These are phyloP conservation scores for Agrotis puta DNA, from an alignment of 2,888 invertebrate species.

Conservation along the genomic window DNA sequence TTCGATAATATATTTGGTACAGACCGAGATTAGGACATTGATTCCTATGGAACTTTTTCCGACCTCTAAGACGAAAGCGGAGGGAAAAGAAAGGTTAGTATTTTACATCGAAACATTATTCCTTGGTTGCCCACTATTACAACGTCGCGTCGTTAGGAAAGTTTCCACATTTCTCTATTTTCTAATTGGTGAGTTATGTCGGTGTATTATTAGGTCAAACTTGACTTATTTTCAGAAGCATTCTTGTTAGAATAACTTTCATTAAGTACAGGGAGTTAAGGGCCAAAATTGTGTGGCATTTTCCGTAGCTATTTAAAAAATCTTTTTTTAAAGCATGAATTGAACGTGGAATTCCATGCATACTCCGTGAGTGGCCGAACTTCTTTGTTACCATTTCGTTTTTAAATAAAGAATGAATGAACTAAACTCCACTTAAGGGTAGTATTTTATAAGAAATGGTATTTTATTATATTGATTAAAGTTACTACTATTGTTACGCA, in stretches of 20 bases:
- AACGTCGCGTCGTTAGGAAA: constrained; percentile 25
- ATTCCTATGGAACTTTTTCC: neutral
- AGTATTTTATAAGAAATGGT: neutral
- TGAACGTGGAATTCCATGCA: constrained; percentile 30
- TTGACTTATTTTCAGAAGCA: constrained; percentile 29
- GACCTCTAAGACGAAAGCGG: neutral
- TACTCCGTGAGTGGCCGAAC: constrained; percentile 6
- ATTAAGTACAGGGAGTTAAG: neutral
- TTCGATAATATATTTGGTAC: neutral
- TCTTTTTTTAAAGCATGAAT: constrained; percentile 12
- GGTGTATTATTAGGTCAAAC: constrained; percentile 51
- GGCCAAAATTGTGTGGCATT: constrained; percentile 17
- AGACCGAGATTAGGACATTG: too few species aligned
- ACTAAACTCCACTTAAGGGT: too few species aligned
- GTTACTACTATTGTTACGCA: too few species aligned
- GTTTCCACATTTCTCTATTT: constrained; percentile 46
- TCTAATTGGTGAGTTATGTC: constrained; percentile 55
- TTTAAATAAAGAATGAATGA: constrained; percentile 6
- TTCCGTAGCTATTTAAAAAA: constrained; percentile 4
- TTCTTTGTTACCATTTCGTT: constrained; percentile 37
- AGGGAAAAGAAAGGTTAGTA: constrained; percentile 20
- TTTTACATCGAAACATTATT: constrained; percentile 27
- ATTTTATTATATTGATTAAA: neutral
- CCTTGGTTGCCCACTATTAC: constrained; percentile 8
- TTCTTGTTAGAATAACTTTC: constrained; percentile 45